These are phyloP conservation scores for Ylistrum balloti DNA, from an alignment of 1,140 invertebrate genomes.

Conservation along the genomic window DNA sequence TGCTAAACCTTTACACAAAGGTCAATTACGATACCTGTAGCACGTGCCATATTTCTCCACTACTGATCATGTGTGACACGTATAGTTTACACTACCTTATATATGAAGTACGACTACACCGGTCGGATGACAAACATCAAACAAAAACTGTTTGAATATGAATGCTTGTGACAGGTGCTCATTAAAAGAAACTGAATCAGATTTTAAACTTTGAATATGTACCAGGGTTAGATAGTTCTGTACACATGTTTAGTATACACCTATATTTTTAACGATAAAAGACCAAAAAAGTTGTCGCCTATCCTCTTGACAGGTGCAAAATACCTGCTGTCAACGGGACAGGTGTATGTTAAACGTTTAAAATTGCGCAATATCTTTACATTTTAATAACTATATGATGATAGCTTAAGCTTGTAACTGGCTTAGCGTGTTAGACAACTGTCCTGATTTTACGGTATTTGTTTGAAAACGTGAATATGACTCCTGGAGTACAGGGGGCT, in stretches of 20 bases:
- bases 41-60: background rate
- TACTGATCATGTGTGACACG: constrained; percentile 7
- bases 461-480: too few relatives aligned
- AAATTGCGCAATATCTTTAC: background rate
- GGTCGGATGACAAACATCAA: background rate
- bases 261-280: background rate
- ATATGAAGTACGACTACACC: background rate
- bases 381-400: background rate
- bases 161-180: background rate
- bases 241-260: background rate
- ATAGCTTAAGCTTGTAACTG: background rate
- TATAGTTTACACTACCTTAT: background rate
- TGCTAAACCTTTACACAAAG: constrained; percentile 32
- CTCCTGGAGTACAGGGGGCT: too few relatives aligned
- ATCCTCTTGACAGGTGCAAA: background rate
- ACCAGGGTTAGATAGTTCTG: background rate
- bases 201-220: constrained; percentile 2
- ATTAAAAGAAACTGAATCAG: background rate
- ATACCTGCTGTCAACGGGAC: background rate
- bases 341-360: background rate
- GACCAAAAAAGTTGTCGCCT: background rate
- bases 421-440: background rate
- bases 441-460: background rate
- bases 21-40: constrained; percentile 16
- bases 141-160: background rate